Conservation (phyloP, 1,140 invertebrate species). For the Papilio glaucus region DNA sequence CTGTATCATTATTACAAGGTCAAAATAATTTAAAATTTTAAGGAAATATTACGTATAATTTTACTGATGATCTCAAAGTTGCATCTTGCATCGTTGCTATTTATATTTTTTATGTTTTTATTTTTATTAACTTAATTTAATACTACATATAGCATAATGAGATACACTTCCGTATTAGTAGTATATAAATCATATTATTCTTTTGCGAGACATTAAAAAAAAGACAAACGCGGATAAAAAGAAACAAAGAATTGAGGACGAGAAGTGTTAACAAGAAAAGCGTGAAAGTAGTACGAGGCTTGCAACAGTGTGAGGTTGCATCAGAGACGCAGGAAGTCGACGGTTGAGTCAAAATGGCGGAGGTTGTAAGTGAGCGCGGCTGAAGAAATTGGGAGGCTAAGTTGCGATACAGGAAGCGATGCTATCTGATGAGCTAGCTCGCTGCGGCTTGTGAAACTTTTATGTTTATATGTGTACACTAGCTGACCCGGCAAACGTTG, state of each 20-base stretch:
- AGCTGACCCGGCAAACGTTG: no score
- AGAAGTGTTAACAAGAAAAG: conserved; percentile 28
- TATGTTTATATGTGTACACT: conserved; percentile 19
- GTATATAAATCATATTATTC: not conserved
- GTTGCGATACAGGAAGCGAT: conserved; percentile 67
- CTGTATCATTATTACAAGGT: not conserved
- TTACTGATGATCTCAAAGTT: not conserved
- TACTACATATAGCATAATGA: not conserved
- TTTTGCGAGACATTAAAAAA: not conserved
- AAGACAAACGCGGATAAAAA: not conserved
- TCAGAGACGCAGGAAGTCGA: conserved; percentile 29
- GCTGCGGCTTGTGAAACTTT: conserved; percentile 54
- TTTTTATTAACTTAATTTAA: no score
- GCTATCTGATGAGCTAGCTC: conserved; percentile 62
- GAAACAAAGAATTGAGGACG: conserved; percentile 21
- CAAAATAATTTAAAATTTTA: not conserved
- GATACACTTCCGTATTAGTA: not conserved
- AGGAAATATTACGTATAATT: not conserved
- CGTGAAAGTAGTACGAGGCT: conserved; percentile 32
- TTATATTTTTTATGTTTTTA: no score
- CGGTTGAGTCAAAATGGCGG: conserved; percentile 25
- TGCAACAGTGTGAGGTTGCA: conserved; percentile 31
- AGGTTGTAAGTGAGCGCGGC: conserved; percentile 6
- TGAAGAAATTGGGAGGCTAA: conserved; percentile 64
- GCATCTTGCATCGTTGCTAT: no score